Base-by-base conservation (phyloP, 2,888 invertebrate species). In the Anagyrus pseudococci region DNA sequence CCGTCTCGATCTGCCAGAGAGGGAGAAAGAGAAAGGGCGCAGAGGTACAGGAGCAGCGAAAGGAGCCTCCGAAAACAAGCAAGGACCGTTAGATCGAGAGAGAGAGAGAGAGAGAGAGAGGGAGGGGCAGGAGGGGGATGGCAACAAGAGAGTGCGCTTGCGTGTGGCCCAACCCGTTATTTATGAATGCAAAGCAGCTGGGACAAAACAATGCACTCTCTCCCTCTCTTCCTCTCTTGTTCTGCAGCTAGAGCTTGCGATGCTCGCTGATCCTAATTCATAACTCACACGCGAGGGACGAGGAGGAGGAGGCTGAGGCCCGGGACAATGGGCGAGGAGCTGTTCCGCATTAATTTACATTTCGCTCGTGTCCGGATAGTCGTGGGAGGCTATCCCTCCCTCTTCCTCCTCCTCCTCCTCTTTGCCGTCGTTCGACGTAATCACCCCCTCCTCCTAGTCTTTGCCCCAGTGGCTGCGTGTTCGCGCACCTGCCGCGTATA, bases 331-430 rank as follows among this genome's bases (percentile, higher is more conserved):
- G 55, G 15, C 33, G 48, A 40, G 20, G 54, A 47, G 55, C 53
- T 64, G 49, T 47, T 57, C 49, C 66, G 61, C 65, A 66, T 69
- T 69, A 71, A 69, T 69, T 71, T 68, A 62, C 66, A 67, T 70
- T 67, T 66, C 56, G 37, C 55, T 26, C 33, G 26, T 2, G 47
- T 13, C 37, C n/a, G 26, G 23, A 33, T 33, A 40, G 40, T 25
- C 20, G 47, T 6, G 33, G 46, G 47, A 40, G 53, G 17, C 37
- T 50, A 20, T n/a, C 17, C 29, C 43, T 8, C 19, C 43, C 20
- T 17, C 3, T 17, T 4, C 7, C 2, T 43, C 17, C 17, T 48
- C 26, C 49, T 20, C 47, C 17, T 60, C 53, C 53, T 50, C 55
- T 56, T 48, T 56, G 57, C 48, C 60, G 47, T 46, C 25, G 41